Conservation (phyloP, 2,797 vertebrate species). For the Rhynchotus rufescens region DNA sequence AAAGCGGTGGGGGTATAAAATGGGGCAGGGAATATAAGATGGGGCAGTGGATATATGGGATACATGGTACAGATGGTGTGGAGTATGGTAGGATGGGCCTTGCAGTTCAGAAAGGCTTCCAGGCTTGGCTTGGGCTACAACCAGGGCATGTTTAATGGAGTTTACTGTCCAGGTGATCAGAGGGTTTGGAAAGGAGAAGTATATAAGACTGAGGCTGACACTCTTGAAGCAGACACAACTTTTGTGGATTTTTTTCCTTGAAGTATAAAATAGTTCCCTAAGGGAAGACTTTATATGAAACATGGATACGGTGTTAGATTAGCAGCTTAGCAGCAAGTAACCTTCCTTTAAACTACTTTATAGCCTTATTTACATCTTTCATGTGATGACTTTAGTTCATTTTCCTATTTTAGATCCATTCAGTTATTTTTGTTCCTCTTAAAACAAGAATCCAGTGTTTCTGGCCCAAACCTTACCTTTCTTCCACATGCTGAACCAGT, state of each 20-base stretch:
- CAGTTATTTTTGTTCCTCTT: background rate
- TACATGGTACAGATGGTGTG: background rate
- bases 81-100: background rate
- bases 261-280: background rate
- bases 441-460: background rate
- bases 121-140: background rate
- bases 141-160: background rate
- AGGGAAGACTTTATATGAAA: background rate
- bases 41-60: background rate
- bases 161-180: background rate
- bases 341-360: background rate
- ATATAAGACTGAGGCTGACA: background rate
- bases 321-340: background rate
- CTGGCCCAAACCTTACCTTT: conserved; percentile 55
- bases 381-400: background rate
- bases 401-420: background rate
- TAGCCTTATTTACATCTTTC: conserved; percentile 16
- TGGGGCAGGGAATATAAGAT: background rate
- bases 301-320: background rate
- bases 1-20: background rate
- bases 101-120: background rate
- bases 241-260: background rate
- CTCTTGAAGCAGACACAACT: background rate
- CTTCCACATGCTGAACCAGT: conserved; percentile 66
- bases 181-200: background rate